Conservation (phyloP, 2,797 vertebrate species). For the Tympanoctomys barrerae region DNA sequence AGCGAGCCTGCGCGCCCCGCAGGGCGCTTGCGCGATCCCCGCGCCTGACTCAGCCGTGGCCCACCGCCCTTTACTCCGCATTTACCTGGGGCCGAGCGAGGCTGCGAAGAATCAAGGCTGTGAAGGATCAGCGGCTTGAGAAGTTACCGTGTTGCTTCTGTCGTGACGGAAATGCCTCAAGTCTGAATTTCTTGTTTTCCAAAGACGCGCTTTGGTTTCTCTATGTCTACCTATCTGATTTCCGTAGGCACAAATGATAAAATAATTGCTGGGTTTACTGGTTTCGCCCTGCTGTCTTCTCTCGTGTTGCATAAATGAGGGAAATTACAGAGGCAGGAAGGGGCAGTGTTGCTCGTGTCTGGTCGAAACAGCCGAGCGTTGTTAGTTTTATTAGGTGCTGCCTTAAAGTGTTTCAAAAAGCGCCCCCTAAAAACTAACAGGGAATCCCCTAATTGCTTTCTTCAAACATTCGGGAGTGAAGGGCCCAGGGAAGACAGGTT, state of each 20-base stretch:
- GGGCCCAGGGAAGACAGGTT: background rate
- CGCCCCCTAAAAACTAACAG: background rate
- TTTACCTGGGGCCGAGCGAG: background rate
- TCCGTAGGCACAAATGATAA: background rate
- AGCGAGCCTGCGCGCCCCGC: no score
- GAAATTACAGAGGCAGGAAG: background rate
- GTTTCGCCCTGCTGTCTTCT: background rate
- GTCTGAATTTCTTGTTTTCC: conserved; percentile 3
- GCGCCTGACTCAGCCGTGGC: no score
- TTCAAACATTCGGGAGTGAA: background rate
- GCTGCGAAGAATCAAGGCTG: background rate
- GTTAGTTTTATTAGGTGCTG: conserved; percentile 6
- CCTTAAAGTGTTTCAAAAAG: conserved; percentile 10
- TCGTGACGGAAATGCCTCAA: background rate
- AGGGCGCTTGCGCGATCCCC: no score
- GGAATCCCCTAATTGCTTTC: background rate
- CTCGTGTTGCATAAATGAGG: background rate
- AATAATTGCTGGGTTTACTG: conserved; percentile 32
- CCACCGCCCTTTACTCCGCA: background rate
- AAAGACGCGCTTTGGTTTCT: background rate
- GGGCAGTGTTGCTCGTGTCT: background rate
- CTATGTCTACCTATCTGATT: background rate
- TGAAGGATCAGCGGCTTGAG: background rate
- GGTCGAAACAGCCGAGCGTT: background rate
- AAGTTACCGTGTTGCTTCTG: background rate